phyloP scores from a whole-genome alignment of 2,113 vertebrate genomes.

The Drymodes brunneopygia region DNA sequence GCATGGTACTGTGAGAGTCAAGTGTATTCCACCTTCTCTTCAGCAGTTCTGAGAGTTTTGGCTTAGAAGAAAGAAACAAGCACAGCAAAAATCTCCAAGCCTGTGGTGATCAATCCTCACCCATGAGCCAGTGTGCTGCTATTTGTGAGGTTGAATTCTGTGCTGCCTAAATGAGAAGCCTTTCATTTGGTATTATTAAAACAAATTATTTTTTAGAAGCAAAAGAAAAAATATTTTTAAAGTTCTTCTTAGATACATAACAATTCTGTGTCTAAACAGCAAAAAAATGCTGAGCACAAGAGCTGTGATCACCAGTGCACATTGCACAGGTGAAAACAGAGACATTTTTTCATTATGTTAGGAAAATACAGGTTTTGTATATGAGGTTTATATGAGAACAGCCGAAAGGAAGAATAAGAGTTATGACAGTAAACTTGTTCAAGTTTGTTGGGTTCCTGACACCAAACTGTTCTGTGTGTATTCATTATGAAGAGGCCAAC shows the following conservation, averaged over 20 bases:
- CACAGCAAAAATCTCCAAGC: not conserved
- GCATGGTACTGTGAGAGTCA: not conserved
- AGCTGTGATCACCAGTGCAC: not conserved
- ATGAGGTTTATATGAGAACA: not conserved
- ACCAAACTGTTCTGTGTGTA: not conserved
- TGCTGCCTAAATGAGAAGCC: not conserved
- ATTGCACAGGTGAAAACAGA: not conserved
- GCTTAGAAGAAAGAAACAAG: not conserved
- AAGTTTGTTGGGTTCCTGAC: not conserved
- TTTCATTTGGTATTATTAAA: not conserved
- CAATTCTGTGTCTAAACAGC: not conserved
- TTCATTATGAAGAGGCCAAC: not conserved
- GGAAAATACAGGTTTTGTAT: not conserved
- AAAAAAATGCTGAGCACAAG: not conserved
- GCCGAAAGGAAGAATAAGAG: not conserved
- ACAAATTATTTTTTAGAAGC: not conserved
- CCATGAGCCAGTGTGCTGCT: not conserved
- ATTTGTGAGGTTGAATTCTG: rapidly evolving
- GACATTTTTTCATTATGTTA: not conserved
- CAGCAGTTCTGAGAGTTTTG: not conserved
- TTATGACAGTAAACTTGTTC: not conserved
- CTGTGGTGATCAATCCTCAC: not conserved
- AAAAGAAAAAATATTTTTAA: no score
- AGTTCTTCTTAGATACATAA: not conserved
- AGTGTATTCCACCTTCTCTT: not conserved